Conservation (phyloP, 2,113 vertebrate species). For the Bagarius yarrelli region DNA sequence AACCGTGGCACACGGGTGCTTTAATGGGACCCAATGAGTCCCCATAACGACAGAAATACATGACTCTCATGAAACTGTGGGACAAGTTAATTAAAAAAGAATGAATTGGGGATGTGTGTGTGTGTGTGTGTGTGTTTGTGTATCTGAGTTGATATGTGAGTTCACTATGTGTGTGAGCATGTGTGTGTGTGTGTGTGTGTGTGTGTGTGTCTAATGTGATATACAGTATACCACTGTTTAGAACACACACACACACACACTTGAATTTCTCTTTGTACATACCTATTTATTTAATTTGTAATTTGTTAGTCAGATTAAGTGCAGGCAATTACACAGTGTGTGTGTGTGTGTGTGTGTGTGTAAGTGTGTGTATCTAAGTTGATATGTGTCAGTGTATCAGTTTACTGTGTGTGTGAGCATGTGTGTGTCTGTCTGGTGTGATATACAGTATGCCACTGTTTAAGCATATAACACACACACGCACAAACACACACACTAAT, state of each 20-base stretch:
- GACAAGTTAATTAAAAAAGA: neutral
- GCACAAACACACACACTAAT: neutral
- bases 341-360: conserved; percentile 38
- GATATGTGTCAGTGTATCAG: neutral
- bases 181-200: conserved; percentile 49
- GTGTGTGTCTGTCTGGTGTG: neutral
- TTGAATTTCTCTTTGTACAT: too few species aligned
- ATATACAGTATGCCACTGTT: too few species aligned
- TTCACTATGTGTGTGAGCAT: too few species aligned
- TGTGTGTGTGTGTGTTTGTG: neutral
- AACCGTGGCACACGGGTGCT: neutral
- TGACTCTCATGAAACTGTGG: neutral
- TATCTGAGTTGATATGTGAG: too few species aligned
- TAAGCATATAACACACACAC: neutral
- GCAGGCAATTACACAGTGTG: neutral
- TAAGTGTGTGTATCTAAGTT: neutral
- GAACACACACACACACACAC: neutral
- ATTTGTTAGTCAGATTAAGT: neutral
- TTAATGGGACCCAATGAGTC: neutral
- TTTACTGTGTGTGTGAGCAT: neutral
- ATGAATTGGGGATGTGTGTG: neutral
- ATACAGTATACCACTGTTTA: too few species aligned
- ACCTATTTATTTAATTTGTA: neutral
- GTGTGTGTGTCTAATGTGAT: neutral
- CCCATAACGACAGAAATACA: neutral